These are phyloP conservation scores for Ovibos moschatus DNA, from an alignment of 2,113 vertebrate genomes.

Conservation along the genomic window DNA sequence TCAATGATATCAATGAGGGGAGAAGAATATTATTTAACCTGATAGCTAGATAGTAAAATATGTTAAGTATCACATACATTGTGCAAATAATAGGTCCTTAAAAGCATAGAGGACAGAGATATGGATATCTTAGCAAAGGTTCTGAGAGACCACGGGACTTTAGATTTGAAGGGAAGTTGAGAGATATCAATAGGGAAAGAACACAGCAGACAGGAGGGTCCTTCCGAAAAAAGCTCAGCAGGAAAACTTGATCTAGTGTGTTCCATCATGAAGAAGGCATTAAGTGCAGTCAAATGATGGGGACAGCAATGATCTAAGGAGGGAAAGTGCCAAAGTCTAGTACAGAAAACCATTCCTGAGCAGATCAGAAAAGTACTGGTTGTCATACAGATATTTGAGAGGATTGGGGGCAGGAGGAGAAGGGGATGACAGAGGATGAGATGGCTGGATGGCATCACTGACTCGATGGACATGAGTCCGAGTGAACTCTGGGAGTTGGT, in stretches of 20 bases:
- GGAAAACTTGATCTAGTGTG: background rate
- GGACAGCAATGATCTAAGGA: background rate
- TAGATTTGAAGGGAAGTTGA: background rate
- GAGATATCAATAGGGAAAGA: background rate
- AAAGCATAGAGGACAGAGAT: background rate
- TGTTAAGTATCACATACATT: background rate
- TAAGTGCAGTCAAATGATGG: background rate
- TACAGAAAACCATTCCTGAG: background rate
- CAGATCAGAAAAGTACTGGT: background rate
- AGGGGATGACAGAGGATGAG: too few species aligned
- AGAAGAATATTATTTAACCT: background rate
- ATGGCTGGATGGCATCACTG: too few species aligned
- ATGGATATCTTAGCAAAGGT: background rate
- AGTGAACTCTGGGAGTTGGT: too few species aligned
- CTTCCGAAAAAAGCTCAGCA: background rate
- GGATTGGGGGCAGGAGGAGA: background rate
- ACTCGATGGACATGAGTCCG: too few species aligned
- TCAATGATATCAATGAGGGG: background rate
- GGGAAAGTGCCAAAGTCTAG: background rate
- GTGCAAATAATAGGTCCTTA: background rate
- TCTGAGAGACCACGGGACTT: background rate
- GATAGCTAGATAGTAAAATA: background rate
- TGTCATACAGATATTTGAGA: background rate
- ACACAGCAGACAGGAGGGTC: background rate
- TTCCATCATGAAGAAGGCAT: background rate